Percentiles rank a stretch among this genome's conserved stretches.
Conservation (phyloP, 2,888 invertebrate species). For the Cataglyphis rosenhaueri region DNA sequence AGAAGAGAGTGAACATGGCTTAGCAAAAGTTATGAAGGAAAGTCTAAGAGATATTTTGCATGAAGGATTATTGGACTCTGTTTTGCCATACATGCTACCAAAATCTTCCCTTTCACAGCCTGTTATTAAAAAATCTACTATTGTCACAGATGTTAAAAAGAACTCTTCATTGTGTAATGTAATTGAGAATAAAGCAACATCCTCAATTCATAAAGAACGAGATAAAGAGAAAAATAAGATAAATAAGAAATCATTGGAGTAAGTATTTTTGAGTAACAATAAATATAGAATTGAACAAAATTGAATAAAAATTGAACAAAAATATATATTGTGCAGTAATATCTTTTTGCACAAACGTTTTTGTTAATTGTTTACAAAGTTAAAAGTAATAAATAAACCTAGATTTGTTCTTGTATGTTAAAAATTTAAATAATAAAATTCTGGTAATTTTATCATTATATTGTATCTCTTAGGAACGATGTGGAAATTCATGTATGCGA, state of each 20-base stretch:
- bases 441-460: background rate
- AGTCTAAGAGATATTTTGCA: conserved; percentile 89
- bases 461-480: conserved; percentile 87
- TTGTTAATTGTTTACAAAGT: background rate
- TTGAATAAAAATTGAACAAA: no score
- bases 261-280: conserved; percentile 61
- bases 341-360: conserved; percentile 38
- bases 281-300: no score
- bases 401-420: conserved; percentile 3
- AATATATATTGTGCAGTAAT: conserved; percentile 5
- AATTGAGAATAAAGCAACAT: conserved; percentile 69
- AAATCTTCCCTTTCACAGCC: conserved; percentile 87
- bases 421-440: conserved; percentile 4
- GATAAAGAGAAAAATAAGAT: conserved; percentile 78
- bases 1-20: conserved; percentile 72
- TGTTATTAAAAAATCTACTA: conserved; percentile 86
- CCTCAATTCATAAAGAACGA: conserved; percentile 59
- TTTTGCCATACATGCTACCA: conserved; percentile 91
- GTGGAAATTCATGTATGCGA: conserved; percentile 98
- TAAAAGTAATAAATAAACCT: conserved; percentile 15
- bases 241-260: conserved; percentile 79
- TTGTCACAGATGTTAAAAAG: conserved; percentile 86
- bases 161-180: conserved; percentile 84
- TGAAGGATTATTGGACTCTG: conserved; percentile 93
- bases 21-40: conserved; percentile 82